Conservation (phyloP, 1,140 invertebrate species). For the Trissolcus basalis region DNA sequence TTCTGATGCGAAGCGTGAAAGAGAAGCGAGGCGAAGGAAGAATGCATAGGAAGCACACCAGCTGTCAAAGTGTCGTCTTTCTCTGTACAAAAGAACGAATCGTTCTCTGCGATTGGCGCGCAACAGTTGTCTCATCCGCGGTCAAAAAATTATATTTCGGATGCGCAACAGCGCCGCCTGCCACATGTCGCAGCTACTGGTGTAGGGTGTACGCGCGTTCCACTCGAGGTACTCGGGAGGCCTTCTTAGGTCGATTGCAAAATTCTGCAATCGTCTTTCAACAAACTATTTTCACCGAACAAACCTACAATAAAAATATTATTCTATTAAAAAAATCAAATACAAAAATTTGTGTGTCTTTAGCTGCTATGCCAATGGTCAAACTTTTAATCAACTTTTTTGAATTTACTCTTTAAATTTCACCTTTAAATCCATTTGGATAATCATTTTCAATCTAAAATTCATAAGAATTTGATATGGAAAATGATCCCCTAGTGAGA, state of each 20-base stretch:
- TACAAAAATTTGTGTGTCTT: too few species aligned
- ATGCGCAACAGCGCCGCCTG: conserved; percentile 59
- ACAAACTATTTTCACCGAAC: too few species aligned
- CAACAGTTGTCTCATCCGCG: conserved; percentile 58
- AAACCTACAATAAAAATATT: too few species aligned
- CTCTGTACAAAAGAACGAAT: conserved; percentile 48
- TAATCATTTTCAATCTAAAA: too few species aligned
- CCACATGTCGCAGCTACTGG: conserved; percentile 63
- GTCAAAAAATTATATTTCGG: conserved; percentile 61
- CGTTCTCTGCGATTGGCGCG: conserved; percentile 39
- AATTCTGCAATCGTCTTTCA: too few species aligned
- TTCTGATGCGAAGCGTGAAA: conserved; percentile 34
- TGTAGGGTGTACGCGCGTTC: conserved; percentile 55
- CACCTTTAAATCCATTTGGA: too few species aligned
- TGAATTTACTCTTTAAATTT: too few species aligned
- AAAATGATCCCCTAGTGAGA: too few species aligned
- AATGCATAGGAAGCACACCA: conserved; percentile 54
- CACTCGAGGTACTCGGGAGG: conserved; percentile 57
- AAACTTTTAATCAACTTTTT: too few species aligned
- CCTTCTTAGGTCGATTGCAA: conserved; percentile 57
- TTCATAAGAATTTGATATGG: too few species aligned
- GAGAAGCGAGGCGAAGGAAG: conserved; percentile 22
- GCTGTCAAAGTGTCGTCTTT: conserved; percentile 63
- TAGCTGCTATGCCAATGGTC: too few species aligned
- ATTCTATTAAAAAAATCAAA: too few species aligned